phyloP scores from a whole-genome alignment of 2,888 invertebrate genomes.

The Mythimna loreyi region DNA sequence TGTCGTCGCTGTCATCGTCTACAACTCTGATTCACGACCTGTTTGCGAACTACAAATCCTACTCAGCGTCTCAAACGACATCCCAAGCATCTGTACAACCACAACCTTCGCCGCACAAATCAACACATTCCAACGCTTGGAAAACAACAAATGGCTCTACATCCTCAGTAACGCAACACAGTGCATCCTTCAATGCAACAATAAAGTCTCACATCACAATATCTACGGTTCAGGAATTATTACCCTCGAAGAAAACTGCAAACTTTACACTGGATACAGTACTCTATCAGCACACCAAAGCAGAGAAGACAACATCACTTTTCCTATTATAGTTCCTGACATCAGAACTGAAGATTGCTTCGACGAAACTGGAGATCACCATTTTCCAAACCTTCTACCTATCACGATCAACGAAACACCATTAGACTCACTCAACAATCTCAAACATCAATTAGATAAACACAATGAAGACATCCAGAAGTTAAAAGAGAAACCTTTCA shows the following conservation, averaged over 20 bases:
- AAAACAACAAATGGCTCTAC: too few relatives aligned
- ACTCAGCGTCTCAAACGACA: not conserved
- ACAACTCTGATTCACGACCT: conserved; percentile 1
- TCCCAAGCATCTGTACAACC: not conserved
- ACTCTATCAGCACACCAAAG: not conserved
- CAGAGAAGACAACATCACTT: not conserved
- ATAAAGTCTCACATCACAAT: not conserved
- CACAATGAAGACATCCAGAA: not conserved
- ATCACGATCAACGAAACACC: conserved; percentile 2
- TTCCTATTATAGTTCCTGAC: conserved; percentile 1
- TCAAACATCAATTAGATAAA: not conserved
- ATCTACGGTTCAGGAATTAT: conserved; percentile 5
- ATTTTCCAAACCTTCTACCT: conserved; percentile 2
- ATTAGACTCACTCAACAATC: not conserved
- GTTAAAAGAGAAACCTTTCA: conserved; percentile 6
- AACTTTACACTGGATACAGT: conserved; percentile 6
- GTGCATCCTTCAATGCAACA: too few relatives aligned
- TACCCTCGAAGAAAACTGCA: not conserved
- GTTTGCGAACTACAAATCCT: conserved; percentile 1
- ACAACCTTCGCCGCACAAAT: conserved; percentile 2
- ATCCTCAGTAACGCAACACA: too few relatives aligned
- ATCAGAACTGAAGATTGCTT: conserved; percentile 6
- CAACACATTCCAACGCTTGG: too few relatives aligned
- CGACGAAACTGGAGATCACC: not conserved
- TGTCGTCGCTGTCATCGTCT: not conserved